Conservation (phyloP, 2,888 invertebrate genomes). For the Hoplodrina ambigua region DNA sequence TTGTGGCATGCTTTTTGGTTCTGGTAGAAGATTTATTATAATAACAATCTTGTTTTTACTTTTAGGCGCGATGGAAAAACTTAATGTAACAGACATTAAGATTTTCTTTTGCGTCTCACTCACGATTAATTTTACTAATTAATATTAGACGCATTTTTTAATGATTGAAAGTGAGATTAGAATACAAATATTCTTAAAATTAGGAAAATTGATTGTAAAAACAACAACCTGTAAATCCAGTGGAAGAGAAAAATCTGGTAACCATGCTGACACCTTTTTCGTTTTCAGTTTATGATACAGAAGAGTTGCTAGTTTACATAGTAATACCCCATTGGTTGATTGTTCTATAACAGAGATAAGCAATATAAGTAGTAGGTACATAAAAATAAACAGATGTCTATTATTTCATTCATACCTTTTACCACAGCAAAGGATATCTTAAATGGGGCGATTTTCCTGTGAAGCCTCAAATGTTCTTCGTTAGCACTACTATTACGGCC, state of each 20-base stretch:
- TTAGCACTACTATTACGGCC: conserved; percentile 88
- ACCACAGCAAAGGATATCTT: conserved; percentile 92
- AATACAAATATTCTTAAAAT: too few relatives aligned
- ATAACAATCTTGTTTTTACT: not conserved
- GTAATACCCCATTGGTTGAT: conserved; percentile 59
- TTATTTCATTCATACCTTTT: conserved; percentile 39
- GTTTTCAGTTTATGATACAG: conserved; percentile 73
- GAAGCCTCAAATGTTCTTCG: conserved; percentile 90
- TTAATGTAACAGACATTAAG: not conserved
- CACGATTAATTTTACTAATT: too few relatives aligned
- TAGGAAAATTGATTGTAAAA: not conserved
- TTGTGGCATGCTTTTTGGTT: not conserved
- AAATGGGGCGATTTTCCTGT: conserved; percentile 94
- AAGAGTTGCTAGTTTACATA: conserved; percentile 76
- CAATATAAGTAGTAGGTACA: not conserved
- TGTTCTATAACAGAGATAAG: conserved; percentile 61
- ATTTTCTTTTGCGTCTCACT: too few relatives aligned
- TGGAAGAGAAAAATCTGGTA: conserved; percentile 76
- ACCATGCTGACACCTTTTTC: conserved; percentile 76
- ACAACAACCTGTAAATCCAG: conserved; percentile 75
- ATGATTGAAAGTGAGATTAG: too few relatives aligned
- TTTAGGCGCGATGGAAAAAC: not conserved
- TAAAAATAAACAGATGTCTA: not conserved
- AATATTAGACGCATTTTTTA: too few relatives aligned
- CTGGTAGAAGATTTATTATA: not conserved